Conservation (phyloP, 1,140 invertebrate genomes). For the Aphaenogaster rudis region DNA sequence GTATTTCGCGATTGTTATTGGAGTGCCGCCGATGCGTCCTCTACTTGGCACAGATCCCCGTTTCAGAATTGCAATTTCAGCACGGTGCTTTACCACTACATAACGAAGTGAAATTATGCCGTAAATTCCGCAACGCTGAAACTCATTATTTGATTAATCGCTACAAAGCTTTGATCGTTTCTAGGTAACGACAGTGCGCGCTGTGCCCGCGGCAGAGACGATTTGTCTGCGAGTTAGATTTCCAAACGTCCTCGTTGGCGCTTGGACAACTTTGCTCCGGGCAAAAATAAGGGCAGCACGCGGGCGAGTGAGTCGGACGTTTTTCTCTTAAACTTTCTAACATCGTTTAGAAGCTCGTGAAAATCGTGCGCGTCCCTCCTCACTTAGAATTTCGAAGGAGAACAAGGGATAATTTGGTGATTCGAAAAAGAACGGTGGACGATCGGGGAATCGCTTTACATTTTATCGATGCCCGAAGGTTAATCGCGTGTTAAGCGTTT, state of each 20-base stretch:
- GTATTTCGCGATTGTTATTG: background rate
- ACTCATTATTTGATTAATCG: constrained; percentile 24
- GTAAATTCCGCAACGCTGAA: constrained; percentile 26
- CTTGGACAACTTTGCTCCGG: constrained; percentile 68
- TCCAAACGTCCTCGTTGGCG: background rate
- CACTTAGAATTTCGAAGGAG: background rate
- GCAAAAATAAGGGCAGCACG: constrained; percentile 68
- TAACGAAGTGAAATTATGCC: constrained; percentile 1
- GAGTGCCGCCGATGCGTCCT: background rate
- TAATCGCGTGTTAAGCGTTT: constrained; percentile 47
- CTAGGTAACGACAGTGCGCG: background rate
- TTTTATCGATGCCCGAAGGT: constrained; percentile 20
- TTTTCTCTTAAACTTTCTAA: constrained; percentile 81
- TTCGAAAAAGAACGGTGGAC: background rate
- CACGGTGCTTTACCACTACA: background rate
- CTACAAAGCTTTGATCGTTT: background rate
- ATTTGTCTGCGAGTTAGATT: constrained; percentile 28
- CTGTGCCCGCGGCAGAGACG: background rate
- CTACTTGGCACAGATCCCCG: background rate
- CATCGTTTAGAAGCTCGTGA: constrained; percentile 77
- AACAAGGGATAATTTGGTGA: background rate
- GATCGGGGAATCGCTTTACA: background rate
- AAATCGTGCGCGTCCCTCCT: constrained; percentile 55
- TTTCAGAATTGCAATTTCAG: constrained; percentile 31
- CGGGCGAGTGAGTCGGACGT: constrained; percentile 76